Conservation (phyloP, 2,113 vertebrate genomes). For the Gadus chalcogrammus region DNA sequence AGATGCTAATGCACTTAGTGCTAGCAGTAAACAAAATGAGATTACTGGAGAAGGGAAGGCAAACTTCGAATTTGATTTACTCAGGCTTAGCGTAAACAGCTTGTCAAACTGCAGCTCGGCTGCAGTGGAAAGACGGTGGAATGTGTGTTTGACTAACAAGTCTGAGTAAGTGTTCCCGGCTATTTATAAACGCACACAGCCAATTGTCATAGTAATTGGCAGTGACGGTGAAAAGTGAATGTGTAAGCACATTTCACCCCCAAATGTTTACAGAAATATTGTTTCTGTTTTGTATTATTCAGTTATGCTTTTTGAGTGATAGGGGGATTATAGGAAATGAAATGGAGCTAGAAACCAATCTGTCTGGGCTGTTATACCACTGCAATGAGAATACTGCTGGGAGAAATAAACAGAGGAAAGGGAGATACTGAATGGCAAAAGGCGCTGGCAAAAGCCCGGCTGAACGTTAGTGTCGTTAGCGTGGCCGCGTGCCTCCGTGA, state of each 20-base stretch:
- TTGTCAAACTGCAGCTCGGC: conserved; percentile 66
- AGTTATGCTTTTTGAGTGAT: conserved; percentile 40
- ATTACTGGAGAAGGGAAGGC: conserved; percentile 65
- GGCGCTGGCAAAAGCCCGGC: neutral
- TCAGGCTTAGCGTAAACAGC: conserved; percentile 72
- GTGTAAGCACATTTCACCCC: conserved; percentile 18
- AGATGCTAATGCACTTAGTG: conserved; percentile 68
- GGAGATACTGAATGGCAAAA: conserved; percentile 23
- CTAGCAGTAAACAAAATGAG: conserved; percentile 73
- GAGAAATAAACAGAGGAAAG: conserved; percentile 33
- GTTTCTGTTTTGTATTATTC: conserved; percentile 22
- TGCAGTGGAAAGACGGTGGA: conserved; percentile 50
- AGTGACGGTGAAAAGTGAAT: conserved; percentile 34
- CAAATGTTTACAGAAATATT: neutral
- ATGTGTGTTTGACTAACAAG: conserved; percentile 66
- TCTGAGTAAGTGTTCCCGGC: conserved; percentile 47
- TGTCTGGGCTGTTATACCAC: conserved; percentile 26
- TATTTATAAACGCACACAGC: conserved; percentile 51
- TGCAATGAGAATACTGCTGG: conserved; percentile 25
- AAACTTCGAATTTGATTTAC: conserved; percentile 69
- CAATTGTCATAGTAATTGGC: conserved; percentile 61
- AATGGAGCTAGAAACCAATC: conserved; percentile 33
- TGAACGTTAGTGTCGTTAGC: conserved; percentile 34
- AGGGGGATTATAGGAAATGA: conserved; percentile 39
- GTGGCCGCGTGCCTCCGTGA: conserved; percentile 52